phyloP scores from a whole-genome alignment of 2,113 vertebrate species.

The Panurus biarmicus region DNA sequence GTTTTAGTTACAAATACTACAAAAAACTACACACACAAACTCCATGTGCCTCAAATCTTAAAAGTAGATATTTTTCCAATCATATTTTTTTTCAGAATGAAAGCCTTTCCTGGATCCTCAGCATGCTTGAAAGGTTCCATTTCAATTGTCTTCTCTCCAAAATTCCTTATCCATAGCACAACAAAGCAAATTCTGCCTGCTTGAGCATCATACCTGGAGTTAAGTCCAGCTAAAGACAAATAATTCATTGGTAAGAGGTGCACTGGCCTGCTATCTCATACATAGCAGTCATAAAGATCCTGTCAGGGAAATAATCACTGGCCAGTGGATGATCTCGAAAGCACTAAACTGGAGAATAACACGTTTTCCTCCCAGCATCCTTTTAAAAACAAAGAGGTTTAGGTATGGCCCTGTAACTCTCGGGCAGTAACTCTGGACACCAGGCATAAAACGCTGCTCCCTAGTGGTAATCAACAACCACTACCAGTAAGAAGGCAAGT shows the following conservation, averaged over 20 bases:
- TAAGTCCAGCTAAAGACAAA: not conserved
- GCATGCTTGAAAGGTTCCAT: not conserved
- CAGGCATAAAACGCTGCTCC: not conserved
- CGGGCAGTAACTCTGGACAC: not conserved
- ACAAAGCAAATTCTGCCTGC: not conserved
- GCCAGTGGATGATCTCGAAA: not conserved
- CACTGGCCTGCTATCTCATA: not conserved
- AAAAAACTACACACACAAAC: not conserved
- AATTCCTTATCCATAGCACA: not conserved
- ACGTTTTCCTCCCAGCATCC: not conserved
- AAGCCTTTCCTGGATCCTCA: not conserved
- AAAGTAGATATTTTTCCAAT: not conserved
- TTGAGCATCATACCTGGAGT: not conserved
- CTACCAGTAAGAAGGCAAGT: not conserved
- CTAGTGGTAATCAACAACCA: not conserved
- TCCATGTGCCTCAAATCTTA: not conserved
- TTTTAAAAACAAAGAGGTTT: not conserved
- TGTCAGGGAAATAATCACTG: not conserved
- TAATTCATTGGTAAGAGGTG: not conserved
- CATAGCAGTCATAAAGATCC: not conserved
- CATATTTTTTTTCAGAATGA: not conserved
- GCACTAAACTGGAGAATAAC: not conserved
- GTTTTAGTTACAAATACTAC: not conserved
- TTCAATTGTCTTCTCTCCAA: not conserved
- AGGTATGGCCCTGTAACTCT: not conserved